phyloP scores from a whole-genome alignment of 2,888 invertebrate genomes.

The Teleogryllus oceanicus region DNA sequence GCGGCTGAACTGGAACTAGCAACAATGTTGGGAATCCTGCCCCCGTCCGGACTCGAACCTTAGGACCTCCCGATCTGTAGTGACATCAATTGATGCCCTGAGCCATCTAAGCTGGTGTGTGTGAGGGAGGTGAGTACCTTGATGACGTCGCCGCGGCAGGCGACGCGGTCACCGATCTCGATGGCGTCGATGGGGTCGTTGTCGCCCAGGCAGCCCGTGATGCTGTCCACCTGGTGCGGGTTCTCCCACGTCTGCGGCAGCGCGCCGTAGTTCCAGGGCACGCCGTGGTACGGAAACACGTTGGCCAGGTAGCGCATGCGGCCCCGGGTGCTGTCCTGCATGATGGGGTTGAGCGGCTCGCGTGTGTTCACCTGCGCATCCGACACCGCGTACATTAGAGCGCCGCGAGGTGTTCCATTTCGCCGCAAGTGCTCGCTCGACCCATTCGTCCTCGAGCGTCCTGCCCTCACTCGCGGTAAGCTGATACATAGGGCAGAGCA shows the following conservation, averaged over 20 bases:
- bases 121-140: background rate
- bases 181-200: background rate
- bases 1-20: no score
- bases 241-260: slow-evolving; percentile 8
- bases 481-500: no score
- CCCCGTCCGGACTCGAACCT: no score
- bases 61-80: no score
- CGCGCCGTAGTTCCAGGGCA: background rate
- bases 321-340: background rate
- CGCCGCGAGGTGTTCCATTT: no score
- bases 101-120: no score
- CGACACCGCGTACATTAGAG: no score
- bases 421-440: no score
- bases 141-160: background rate
- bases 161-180: background rate
- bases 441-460: no score
- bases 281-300: background rate
- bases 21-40: no score
- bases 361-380: background rate
- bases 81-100: no score
- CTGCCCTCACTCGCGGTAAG: no score
- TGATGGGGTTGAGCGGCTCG: background rate
- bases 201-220: background rate
- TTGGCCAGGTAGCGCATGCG: background rate
- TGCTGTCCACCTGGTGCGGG: background rate